Percentiles rank a stretch among this genome's conserved stretches.
phyloP scores from a whole-genome alignment of 2,888 invertebrate genomes.

The Drosophila nr. fundita region DNA sequence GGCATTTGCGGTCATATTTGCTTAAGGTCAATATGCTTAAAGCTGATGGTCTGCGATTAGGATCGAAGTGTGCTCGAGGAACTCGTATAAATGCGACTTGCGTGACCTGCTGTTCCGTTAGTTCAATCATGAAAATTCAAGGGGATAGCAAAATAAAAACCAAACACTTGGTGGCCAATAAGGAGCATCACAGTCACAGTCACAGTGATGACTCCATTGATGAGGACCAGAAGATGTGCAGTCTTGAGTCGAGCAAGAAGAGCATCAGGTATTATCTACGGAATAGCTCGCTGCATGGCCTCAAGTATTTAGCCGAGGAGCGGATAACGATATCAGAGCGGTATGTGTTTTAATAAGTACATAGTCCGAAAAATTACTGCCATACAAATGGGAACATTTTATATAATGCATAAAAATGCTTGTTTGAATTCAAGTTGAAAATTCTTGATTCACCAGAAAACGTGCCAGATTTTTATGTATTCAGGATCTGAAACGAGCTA shows the following conservation, averaged over 20 bases:
- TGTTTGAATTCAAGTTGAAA: not conserved
- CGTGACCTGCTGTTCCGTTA: conserved; percentile 19
- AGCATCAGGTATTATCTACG: conserved; percentile 88
- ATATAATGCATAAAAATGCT: not conserved
- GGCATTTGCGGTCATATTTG: conserved; percentile 64
- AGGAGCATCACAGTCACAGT: conserved; percentile 2
- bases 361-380: not conserved
- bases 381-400: not conserved
- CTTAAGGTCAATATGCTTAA: conserved; percentile 78
- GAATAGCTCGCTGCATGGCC: conserved; percentile 90
- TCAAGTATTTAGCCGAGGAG: conserved; percentile 89
- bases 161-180: conserved; percentile 13
- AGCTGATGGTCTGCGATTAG: conserved; percentile 63
- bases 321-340: conserved; percentile 82
- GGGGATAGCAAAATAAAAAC: conserved; percentile 19
- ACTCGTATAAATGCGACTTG: conserved; percentile 47
- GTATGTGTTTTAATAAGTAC: conserved; percentile 41
- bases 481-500: not conserved
- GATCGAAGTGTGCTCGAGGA: conserved; percentile 40
- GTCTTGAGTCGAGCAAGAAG: conserved; percentile 63
- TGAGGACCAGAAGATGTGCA: conserved; percentile 62
- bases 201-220: conserved; percentile 35
- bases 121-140: conserved; percentile 59
- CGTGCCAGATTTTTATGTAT: not conserved
- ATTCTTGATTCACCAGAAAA: not conserved